These are phyloP conservation scores for Capitella teleta DNA, from an alignment of 1,140 invertebrate species.

Conservation along the genomic window DNA sequence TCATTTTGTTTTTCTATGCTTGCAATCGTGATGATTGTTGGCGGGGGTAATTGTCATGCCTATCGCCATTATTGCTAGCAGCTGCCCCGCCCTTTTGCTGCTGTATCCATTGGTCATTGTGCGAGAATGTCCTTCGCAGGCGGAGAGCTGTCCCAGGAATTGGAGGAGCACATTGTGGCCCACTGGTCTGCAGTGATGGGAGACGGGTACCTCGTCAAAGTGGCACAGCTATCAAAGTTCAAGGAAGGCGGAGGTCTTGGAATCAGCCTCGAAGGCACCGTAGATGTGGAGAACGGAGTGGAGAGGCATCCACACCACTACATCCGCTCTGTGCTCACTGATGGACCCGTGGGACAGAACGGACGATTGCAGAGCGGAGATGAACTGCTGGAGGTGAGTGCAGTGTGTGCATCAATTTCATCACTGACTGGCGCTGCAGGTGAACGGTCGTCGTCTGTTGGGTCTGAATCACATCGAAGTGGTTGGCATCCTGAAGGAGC, in stretches of 20 bases:
- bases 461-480: slow-evolving; percentile 95
- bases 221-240: slow-evolving; percentile 75
- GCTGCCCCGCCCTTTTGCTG: no score
- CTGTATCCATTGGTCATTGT: no score
- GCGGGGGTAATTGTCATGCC: no score
- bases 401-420: not conserved
- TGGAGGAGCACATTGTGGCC: slow-evolving; percentile 63
- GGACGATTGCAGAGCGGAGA: slow-evolving; percentile 70
- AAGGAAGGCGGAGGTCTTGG: slow-evolving; percentile 80
- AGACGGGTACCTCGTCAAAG: slow-evolving; percentile 33
- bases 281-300: slow-evolving; percentile 63
- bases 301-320: slow-evolving; percentile 43
- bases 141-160: slow-evolving; percentile 53
- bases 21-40: no score
- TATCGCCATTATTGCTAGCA: no score
- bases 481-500: slow-evolving; percentile 85
- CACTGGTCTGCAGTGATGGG: slow-evolving; percentile 1
- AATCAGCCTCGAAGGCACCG: slow-evolving; percentile 91
- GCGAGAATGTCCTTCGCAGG: no score
- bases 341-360: slow-evolving; percentile 86
- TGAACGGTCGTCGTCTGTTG: slow-evolving; percentile 85
- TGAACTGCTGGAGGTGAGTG: slow-evolving; percentile 66
- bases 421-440: slow-evolving; percentile 55
- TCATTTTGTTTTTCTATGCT: no score
- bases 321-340: slow-evolving; percentile 74